Evolutionary conservation across 1,140 invertebrate genomes (phyloP), one percentile per base, ranked within the genome.

Genomic region (Polypedilum vanderplanki): DNA sequence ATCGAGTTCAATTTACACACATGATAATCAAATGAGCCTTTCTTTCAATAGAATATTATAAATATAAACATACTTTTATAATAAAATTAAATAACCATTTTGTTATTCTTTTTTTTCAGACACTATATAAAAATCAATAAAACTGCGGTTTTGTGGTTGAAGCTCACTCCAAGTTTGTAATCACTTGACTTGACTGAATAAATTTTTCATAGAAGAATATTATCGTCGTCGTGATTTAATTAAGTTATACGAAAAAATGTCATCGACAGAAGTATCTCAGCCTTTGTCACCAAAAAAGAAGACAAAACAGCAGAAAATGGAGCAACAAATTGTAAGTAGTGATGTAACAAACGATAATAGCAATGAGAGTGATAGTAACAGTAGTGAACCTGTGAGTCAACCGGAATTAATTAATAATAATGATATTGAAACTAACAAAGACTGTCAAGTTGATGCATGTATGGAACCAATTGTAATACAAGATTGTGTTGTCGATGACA

Each of bases 381-480:
- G n/a, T 70, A 22, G 3, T 22, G 17, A 70, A 70, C 9, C 17
- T 20, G 65, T 70, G 15, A 70, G 18, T 22, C 9, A n/a, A 10
- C 65, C 17, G 18, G 5, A 4, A 70, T 18, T 70, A 70, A 70
- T 18, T 18, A 70, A 70, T 57, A 57, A 57, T 10, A 70, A 20
- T 70, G 17, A 10, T 8, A 7, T 9, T 20, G 65, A 70, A 10
- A 70, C 4, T 70, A 67, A 67, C 18, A 70, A 70, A 20, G 65
- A 70, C 17, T 70, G 17, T 70, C 65, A 70, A 18, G 17, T 70
- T 70, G 65, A 70, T 70, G 65, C 17, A 1, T 70, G 65, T 17
- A 70, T 70, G 65, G 65, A 70, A 22, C 65, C 65, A 9, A 10
- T 70, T 18, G 9, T 70, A 70, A 70, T 70, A 70, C 65, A 70